phyloP scores from a whole-genome alignment of 35 echinoderm and acorn worm species.

The Apostichopus californicus region DNA sequence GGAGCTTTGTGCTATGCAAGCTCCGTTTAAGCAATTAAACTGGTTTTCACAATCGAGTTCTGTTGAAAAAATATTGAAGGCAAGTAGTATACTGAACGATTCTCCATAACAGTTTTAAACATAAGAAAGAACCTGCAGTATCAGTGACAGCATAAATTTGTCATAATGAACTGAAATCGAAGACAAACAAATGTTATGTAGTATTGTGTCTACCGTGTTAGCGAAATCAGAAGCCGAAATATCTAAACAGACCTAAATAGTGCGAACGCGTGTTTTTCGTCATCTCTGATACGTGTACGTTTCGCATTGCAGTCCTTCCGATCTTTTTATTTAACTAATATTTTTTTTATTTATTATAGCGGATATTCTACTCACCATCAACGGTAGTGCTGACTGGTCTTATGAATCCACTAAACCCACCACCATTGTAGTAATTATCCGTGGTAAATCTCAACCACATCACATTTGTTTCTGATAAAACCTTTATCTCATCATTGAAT shows the following conservation, averaged over 20 bases:
- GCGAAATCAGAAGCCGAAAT: not conserved
- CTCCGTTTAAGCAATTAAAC: not conserved
- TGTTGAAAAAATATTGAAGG: not conserved
- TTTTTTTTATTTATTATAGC: not conserved
- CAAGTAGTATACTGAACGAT: not conserved
- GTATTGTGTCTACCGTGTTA: not conserved
- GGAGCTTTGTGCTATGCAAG: not conserved
- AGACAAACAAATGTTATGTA: not conserved
- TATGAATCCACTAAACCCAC: not conserved
- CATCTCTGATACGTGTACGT: not conserved
- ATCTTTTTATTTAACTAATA: not conserved
- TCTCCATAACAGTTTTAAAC: no score
- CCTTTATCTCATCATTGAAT: not conserved
- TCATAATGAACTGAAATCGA: no score
- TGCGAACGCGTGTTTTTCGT: not conserved
- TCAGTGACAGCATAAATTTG: no score
- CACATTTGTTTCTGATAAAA: not conserved
- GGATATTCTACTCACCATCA: not conserved
- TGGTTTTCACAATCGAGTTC: not conserved
- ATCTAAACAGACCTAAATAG: not conserved
- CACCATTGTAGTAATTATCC: not conserved
- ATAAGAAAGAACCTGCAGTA: no score
- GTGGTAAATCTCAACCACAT: slow-evolving; percentile 1
- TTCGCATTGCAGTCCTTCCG: not conserved
- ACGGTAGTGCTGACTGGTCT: not conserved